Conservation (phyloP, 2,888 invertebrate species). For the Hoplodrina blanda region DNA sequence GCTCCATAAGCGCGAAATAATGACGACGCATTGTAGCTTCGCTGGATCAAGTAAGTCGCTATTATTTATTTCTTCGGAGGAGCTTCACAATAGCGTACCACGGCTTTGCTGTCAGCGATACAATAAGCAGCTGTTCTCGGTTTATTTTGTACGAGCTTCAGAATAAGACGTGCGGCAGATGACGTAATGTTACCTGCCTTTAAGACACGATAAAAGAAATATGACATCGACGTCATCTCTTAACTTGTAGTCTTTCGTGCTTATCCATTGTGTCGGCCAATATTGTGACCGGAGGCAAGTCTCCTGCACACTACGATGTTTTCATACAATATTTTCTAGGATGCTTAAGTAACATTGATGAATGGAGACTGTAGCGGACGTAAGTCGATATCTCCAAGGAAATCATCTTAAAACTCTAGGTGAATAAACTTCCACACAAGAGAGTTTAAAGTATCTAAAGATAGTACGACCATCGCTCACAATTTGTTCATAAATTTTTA, state of each 20-base stretch:
- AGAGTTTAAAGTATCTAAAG: constrained; percentile 27
- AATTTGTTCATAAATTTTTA: constrained; percentile 77
- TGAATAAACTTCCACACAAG: constrained; percentile 26
- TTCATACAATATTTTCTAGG: constrained; percentile 38
- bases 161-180: constrained; percentile 80
- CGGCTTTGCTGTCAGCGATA: constrained; percentile 87
- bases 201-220: constrained; percentile 74
- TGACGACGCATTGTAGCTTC: constrained; percentile 85
- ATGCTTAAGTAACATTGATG: constrained; percentile 54
- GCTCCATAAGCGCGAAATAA: constrained; percentile 83
- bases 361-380: constrained; percentile 35
- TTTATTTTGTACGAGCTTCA: constrained; percentile 79
- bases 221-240: constrained; percentile 70
- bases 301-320: constrained; percentile 37
- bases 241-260: constrained; percentile 72
- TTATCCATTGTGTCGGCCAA: constrained; percentile 73
- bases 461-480: constrained; percentile 66
- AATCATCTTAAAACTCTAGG: constrained; percentile 39
- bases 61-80: constrained; percentile 85
- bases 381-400: constrained; percentile 57
- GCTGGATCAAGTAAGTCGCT: constrained; percentile 86
- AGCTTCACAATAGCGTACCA: constrained; percentile 83
- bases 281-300: constrained; percentile 66
- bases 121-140: constrained; percentile 85
- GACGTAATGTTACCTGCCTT: constrained; percentile 82